Percentiles rank a stretch among this genome's conserved stretches.
Conservation (phyloP, 1,140 invertebrate species). For the Hesperophylax magnus region DNA sequence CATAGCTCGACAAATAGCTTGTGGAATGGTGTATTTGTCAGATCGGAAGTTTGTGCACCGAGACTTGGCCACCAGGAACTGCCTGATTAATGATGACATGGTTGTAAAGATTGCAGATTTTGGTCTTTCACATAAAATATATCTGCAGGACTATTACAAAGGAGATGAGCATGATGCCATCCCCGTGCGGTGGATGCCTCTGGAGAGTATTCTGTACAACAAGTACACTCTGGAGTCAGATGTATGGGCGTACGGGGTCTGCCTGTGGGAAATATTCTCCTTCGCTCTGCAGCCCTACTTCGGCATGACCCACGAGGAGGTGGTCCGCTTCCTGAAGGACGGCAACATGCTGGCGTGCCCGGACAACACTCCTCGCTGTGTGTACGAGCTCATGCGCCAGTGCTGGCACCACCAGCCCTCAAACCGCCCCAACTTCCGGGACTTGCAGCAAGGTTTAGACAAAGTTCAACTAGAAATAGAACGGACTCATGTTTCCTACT, state of each 20-base stretch:
- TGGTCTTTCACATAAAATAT: constrained; percentile 93
- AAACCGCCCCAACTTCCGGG: constrained; percentile 87
- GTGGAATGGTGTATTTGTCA: constrained; percentile 96
- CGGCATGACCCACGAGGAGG: constrained; percentile 95
- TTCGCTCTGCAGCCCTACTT: constrained; percentile 95
- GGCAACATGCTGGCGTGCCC: constrained; percentile 89
- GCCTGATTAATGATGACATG: constrained; percentile 94
- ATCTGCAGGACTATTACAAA: constrained; percentile 92
- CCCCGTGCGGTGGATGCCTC: constrained; percentile 96
- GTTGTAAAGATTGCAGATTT: constrained; percentile 98
- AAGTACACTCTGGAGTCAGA: constrained; percentile 95
- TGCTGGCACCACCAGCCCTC: constrained; percentile 92
- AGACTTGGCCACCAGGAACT: constrained; percentile 96
- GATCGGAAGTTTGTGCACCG: constrained; percentile 96
- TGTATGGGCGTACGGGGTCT: constrained; percentile 95
- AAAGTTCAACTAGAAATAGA: constrained; percentile 74
- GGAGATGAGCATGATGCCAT: constrained; percentile 95
- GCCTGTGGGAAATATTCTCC: constrained; percentile 95
- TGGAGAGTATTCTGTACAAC: constrained; percentile 94
- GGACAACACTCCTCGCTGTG: constrained; percentile 89
- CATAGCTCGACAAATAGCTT: constrained; percentile 88
- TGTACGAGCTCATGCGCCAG: constrained; percentile 94
- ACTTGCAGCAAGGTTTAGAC: constrained; percentile 79
- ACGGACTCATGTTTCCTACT: constrained; percentile 52
- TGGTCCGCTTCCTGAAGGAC: constrained; percentile 93